Percentiles rank a stretch among this genome's conserved stretches.
phyloP scores from a whole-genome alignment of 2,797 vertebrate species.

The Echeneis naucrates region DNA sequence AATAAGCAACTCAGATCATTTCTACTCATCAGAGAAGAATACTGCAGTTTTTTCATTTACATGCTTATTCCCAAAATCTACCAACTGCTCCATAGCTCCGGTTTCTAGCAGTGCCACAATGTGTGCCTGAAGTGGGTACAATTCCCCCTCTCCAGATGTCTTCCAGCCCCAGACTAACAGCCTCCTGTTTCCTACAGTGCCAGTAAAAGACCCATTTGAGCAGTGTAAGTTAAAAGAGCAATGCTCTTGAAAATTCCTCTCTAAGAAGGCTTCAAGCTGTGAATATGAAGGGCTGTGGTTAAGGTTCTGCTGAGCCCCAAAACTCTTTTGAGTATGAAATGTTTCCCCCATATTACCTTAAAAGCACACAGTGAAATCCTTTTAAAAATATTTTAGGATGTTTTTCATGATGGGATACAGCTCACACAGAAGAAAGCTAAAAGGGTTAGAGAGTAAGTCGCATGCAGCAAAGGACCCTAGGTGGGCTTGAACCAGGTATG shows the following conservation, averaged over 20 bases:
- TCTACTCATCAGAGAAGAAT: not conserved
- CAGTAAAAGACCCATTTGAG: conserved; percentile 70
- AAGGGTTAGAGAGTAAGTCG: not conserved
- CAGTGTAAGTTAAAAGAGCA: conserved; percentile 56
- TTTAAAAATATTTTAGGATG: conserved; percentile 8
- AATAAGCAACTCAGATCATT: not conserved
- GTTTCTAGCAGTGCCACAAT: conserved; percentile 15
- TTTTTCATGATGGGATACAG: conserved; percentile 42
- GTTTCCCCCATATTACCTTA: conserved; percentile 52
- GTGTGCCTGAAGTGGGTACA: conserved; percentile 25
- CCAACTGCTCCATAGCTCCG: not conserved
- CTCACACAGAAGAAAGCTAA: conserved; percentile 20
- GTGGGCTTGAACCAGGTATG: not conserved
- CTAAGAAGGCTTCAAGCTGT: conserved; percentile 68
- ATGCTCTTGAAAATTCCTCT: conserved; percentile 48
- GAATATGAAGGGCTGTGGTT: conserved; percentile 62
- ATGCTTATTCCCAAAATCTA: not conserved
- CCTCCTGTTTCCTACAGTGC: conserved; percentile 72
- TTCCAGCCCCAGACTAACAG: conserved; percentile 61
- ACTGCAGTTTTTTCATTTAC: not conserved
- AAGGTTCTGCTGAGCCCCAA: conserved; percentile 53
- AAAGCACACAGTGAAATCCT: conserved; percentile 55
- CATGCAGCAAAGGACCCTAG: conserved; percentile 2
- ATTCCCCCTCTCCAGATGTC: conserved; percentile 60
- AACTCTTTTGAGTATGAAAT: conserved; percentile 48